phyloP scores from a whole-genome alignment of 2,113 vertebrate genomes.

The Corvus cornix region DNA sequence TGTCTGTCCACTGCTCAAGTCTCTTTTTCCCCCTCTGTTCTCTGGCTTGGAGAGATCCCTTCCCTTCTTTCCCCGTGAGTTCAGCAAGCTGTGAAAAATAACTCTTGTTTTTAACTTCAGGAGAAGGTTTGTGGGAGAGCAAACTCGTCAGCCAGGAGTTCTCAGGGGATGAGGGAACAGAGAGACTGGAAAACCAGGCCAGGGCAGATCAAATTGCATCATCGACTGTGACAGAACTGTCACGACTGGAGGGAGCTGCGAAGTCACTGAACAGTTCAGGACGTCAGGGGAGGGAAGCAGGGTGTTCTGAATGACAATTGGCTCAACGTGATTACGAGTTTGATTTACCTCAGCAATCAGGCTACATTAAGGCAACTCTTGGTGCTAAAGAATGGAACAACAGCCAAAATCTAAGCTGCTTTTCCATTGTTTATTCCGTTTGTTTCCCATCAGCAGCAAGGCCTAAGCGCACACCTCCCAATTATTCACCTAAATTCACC shows the following conservation, averaged over 20 bases:
- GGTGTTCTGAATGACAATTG: neutral
- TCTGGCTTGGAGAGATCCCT: neutral
- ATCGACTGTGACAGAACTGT: neutral
- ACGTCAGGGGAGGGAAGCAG: neutral
- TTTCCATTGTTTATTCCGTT: neutral
- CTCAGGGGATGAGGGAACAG: neutral
- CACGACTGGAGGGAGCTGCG: neutral
- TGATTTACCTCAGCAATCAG: neutral
- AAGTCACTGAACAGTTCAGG: neutral
- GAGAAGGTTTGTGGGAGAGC: neutral
- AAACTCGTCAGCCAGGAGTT: neutral
- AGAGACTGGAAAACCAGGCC: neutral
- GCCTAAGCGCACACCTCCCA: rapidly evolving
- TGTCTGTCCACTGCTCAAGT: neutral
- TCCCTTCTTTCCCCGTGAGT: rapidly evolving
- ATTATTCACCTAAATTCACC: neutral
- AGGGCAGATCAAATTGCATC: neutral
- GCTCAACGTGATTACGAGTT: neutral
- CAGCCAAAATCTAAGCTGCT: neutral
- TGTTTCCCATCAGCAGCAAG: neutral
- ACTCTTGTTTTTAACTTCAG: neutral
- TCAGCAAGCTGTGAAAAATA: neutral
- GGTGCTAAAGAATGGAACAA: neutral
- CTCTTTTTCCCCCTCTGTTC: neutral
- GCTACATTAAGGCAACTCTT: neutral